Conservation (phyloP, 2,888 invertebrate genomes). For the Sclerodermus sp. region DNA sequence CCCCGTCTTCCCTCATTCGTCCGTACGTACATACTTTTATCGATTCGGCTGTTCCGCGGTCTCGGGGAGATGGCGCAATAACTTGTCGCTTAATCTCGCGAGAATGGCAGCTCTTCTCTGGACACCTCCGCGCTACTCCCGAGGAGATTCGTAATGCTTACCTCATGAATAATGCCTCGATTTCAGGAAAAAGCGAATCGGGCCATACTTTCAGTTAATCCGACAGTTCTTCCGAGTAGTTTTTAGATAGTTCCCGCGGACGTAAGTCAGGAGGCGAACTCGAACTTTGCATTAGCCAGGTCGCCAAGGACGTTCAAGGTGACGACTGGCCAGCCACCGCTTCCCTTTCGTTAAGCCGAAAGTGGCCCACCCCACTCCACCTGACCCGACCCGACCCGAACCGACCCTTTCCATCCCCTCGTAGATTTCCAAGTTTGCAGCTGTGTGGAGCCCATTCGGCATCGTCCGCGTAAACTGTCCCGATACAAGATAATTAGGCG, state of each 20-base stretch:
- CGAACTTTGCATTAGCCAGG: conserved; percentile 37
- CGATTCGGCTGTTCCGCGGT: background rate
- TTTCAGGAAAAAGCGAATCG: conserved; percentile 25
- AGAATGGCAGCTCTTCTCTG: conserved; percentile 5
- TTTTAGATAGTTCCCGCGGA: conserved; percentile 37
- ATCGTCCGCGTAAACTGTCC: too few species aligned
- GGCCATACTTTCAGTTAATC: conserved; percentile 38
- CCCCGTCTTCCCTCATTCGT: too few species aligned
- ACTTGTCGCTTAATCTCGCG: conserved; percentile 32
- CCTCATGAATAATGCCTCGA: conserved; percentile 35
- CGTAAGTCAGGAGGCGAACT: conserved; percentile 24
- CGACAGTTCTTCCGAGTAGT: conserved; percentile 35
- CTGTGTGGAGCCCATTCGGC: too few species aligned
- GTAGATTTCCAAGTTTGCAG: too few species aligned
- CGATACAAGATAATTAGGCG: too few species aligned
- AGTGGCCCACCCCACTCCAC: too few species aligned
- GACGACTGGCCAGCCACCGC: too few species aligned
- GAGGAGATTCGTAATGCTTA: conserved; percentile 31
- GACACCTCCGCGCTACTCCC: conserved; percentile 34
- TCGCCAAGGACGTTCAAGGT: too few species aligned
- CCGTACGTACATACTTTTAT: background rate
- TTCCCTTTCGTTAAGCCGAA: too few species aligned
- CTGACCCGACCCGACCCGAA: too few species aligned
- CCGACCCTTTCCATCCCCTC: too few species aligned
- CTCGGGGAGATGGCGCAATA: conserved; percentile 23